These are phyloP conservation scores for Hippopotamyrus pictus DNA, from an alignment of 2,797 vertebrate species.

Conservation along the genomic window DNA sequence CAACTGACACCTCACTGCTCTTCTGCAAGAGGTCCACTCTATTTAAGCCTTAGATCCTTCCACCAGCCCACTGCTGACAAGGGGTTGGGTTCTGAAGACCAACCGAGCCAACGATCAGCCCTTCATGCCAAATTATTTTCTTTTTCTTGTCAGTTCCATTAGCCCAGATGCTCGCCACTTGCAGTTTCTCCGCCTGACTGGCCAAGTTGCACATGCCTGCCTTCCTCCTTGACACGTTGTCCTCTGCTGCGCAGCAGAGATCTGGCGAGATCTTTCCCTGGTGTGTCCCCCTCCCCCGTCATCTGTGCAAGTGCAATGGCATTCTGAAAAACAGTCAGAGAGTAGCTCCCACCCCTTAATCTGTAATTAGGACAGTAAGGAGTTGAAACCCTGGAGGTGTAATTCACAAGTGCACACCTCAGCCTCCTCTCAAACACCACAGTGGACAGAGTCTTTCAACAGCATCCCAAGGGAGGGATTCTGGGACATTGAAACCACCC, in stretches of 20 bases:
- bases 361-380: background rate
- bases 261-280: background rate
- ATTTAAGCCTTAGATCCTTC: background rate
- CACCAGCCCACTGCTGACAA: background rate
- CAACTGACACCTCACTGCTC: background rate
- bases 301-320: background rate
- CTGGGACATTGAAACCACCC: background rate
- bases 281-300: background rate
- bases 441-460: background rate
- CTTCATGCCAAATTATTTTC: constrained; percentile 17
- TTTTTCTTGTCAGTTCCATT: constrained; percentile 20
- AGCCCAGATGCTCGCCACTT: background rate
- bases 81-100: background rate
- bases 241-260: background rate
- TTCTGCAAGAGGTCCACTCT: background rate
- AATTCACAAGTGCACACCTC: background rate
- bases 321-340: background rate
- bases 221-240: constrained; percentile 20
- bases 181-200: constrained; percentile 20
- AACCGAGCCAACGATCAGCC: constrained; percentile 9
- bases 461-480: background rate
- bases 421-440: background rate
- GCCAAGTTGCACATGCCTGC: constrained; percentile 48
- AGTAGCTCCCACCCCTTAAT: background rate
- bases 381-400: background rate